Percentiles rank a stretch among this genome's conserved stretches.
These are phyloP conservation scores for Scaptomyza reducta DNA, from an alignment of 2,888 invertebrate genomes.

Conservation along the genomic window DNA sequence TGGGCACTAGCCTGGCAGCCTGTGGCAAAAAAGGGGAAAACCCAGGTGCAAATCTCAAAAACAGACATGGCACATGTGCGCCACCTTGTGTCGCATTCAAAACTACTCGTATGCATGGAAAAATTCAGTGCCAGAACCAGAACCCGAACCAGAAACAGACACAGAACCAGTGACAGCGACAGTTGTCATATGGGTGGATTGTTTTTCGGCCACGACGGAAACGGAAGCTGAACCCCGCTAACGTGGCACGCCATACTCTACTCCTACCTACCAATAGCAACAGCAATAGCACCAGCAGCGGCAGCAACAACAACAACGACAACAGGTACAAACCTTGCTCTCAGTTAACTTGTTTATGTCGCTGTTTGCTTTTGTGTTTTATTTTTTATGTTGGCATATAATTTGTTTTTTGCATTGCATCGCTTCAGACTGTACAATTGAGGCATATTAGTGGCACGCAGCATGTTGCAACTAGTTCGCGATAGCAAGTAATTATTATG, in stretches of 20 bases:
- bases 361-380: constrained; percentile 65
- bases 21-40: constrained; percentile 25
- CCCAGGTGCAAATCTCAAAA: constrained; percentile 64
- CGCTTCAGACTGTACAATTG: not conserved
- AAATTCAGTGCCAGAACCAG: constrained; percentile 34
- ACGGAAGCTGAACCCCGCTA: constrained; percentile 69
- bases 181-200: constrained; percentile 78
- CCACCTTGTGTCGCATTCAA: constrained; percentile 65
- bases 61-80: constrained; percentile 63
- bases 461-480: not conserved
- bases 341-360: constrained; percentile 74
- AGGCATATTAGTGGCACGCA: constrained; percentile 24
- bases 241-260: constrained; percentile 50
- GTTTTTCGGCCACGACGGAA: constrained; percentile 68
- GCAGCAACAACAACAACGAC: constrained; percentile 21
- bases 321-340: constrained; percentile 40
- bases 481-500: too few relatives aligned
- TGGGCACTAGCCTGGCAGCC: constrained; percentile 7
- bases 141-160: constrained; percentile 18
- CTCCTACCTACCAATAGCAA: constrained; percentile 31
- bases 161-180: constrained; percentile 46
- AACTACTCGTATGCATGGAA: constrained; percentile 52
- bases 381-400: constrained; percentile 62
- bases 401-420: constrained; percentile 45
- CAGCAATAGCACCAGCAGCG: not conserved